Evolutionary conservation across 2,797 vertebrate genomes (phyloP), one percentile per base, ranked within the genome.

Genomic region (Melanotaenia parkinsoni): DNA sequence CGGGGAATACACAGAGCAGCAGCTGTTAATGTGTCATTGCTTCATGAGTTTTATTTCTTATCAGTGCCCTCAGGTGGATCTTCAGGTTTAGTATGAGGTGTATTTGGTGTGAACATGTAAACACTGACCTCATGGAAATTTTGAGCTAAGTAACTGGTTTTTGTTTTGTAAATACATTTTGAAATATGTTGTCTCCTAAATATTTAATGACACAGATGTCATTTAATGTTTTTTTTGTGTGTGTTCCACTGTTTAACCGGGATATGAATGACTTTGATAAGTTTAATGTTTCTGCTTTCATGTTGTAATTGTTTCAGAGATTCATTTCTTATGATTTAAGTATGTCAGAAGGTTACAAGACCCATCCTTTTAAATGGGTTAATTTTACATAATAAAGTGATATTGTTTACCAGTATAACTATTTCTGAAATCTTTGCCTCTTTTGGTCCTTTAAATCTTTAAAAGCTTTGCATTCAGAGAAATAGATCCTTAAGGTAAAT

Each of bases 1-100:
- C 95, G 0, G 92, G 86, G 1, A 94, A 94, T 67, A 95, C 95
- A 2, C 78, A 88, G 45, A 96, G 95, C 75, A 95, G 92, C 3
- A 95, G 94, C 12, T 92, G 86, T 35, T 92, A 87, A 69, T 0
- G 28, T 16, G 1, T 1, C 0, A 0, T 5, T 24, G 3, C 1
- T 13, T 22, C 38, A 40, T 47, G 40, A 33, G 67, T 4, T 71
- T 30, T 2, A 22, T 5, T 37, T 24, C 6, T 18, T 18, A 58
- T 30, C 10, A 60, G 10, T 12, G 9, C 2, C 18, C 56, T 58
- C 13, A 33, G 54, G 28, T 58, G 9, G 11, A 67, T 32, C 30
- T 59, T 13, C n/a, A 47, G 22, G 3, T 60, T n/a, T 5, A 32
- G 3, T 14, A 5, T 9, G 4, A 43, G 16, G 35, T 37, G 0